These are phyloP conservation scores for Poeciliopsis occidentalis DNA, from an alignment of 2,113 vertebrate species.

Conservation along the genomic window DNA sequence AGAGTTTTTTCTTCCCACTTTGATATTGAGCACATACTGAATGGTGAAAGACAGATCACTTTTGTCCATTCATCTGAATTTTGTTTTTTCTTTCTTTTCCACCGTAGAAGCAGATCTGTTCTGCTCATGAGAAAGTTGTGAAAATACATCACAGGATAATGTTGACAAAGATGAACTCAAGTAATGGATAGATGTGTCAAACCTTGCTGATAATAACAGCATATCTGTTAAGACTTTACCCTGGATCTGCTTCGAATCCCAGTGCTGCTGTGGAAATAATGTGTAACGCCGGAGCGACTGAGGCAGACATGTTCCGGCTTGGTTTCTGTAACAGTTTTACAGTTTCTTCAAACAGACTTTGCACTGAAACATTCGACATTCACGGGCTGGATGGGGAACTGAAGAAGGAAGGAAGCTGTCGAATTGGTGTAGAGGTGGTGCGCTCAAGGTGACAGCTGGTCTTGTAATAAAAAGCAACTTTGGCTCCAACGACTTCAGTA, in stretches of 20 bases:
- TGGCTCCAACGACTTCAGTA: too few relatives aligned
- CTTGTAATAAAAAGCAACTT: neutral
- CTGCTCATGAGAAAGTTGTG: neutral
- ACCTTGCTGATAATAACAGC: neutral
- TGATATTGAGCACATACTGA: constrained; percentile 6
- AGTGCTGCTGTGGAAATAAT: constrained; percentile 1
- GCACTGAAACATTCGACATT: constrained; percentile 15
- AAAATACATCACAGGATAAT: neutral
- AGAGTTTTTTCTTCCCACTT: neutral
- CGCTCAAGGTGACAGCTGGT: neutral
- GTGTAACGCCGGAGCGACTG: neutral
- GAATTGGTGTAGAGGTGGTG: constrained; percentile 9
- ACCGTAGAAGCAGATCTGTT: constrained; percentile 16
- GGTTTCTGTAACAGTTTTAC: constrained; percentile 14
- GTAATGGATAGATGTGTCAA: constrained; percentile 1
- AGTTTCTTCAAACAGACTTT: neutral
- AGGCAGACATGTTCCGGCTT: constrained; percentile 26
- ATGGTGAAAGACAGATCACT: constrained; percentile 3
- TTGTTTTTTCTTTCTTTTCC: neutral
- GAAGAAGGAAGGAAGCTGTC: constrained; percentile 7
- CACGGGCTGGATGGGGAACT: neutral
- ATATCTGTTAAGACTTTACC: neutral
- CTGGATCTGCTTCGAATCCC: constrained; percentile 2
- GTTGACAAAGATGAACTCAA: constrained; percentile 2
- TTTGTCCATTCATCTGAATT: neutral